Base-by-base conservation (phyloP, 64 coral and sea anemone species). In the Acropora tenuis region DNA sequence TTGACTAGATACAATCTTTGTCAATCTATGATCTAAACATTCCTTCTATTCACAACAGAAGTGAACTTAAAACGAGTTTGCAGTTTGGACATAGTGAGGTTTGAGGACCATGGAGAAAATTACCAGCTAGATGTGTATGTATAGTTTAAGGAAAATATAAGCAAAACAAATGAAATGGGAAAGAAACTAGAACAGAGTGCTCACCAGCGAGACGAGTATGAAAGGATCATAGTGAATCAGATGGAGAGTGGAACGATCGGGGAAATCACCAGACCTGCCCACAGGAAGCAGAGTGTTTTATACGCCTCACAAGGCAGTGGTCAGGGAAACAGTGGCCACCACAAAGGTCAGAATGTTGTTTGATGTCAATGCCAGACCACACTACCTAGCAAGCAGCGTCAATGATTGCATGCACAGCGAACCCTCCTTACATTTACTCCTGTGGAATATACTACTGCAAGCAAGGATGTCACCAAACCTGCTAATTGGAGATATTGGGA, bases 1-100 rank as follows among this genome's bases (percentile, higher is more conserved):
- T 74, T 95, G 15, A 95, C 73, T 73, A 83, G 67, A 69, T 42
- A 87, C 84, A 93, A 17, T 93, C 75, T 17, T 74, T 93, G 83
- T 76, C 91, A 15, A 88, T 80, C 4, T 87, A 87, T 8, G 52
- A 87, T 8, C 16, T 88, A 30, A 47, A 57, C 16, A 76, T 91
- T 48, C 41, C 88, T 41, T 80, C 91, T 81, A 20, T 90, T 46
- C 43, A 41, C 66, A 5, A 74, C 52, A 65, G 90, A 92, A 18
- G 47, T 67, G 12, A 81, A 88, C 76, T 90, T 69, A 16, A 57
- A 90, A 42, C 42, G 6, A 19, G 43, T 79, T 15, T 90, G 80
- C 76, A 42, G 3, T 47, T 67, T 80, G 18, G 76, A 90, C 61
- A 76, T 80, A 63, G 41, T 69, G 43, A 76, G 83, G 8, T 68